A percentile compares a stretch with the other conserved stretches of the same genome.
phyloP scores from a whole-genome alignment of 2,113 vertebrate species.

The Procapra przewalskii region DNA sequence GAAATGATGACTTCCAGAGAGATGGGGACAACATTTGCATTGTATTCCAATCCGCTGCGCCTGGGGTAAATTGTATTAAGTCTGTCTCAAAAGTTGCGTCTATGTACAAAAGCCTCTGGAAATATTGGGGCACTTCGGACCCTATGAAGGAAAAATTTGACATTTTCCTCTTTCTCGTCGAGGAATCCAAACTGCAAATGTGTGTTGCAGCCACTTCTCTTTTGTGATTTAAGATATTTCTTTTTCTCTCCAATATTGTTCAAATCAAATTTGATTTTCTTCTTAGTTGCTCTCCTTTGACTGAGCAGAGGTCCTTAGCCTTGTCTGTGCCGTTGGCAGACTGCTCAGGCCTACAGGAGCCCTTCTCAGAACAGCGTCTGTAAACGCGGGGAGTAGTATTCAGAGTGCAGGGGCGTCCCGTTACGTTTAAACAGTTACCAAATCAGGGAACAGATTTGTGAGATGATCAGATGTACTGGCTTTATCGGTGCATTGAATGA shows the following conservation, averaged over 20 bases:
- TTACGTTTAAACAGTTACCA: conserved; percentile 41
- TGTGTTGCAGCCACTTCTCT: not conserved
- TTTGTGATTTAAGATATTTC: conserved; percentile 23
- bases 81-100: not conserved
- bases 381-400: conserved; percentile 30
- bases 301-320: not conserved
- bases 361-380: not conserved
- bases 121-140: not conserved
- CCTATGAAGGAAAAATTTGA: not conserved
- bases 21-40: not conserved
- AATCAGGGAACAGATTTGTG: not conserved
- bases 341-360: not conserved
- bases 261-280: conserved; percentile 23
- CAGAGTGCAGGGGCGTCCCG: not conserved
- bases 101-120: not conserved
- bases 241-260: conserved; percentile 17
- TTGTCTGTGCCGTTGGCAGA: not conserved
- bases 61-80: not conserved
- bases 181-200: conserved; percentile 7
- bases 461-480: not conserved
- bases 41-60: not conserved
- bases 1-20: not conserved
- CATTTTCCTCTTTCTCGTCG: not conserved
- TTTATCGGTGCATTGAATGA: not conserved
- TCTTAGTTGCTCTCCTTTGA: not conserved